phyloP scores from a whole-genome alignment of 37 sponge, comb jelly and placozoan genomes.

The Aplysina aerophoba region DNA sequence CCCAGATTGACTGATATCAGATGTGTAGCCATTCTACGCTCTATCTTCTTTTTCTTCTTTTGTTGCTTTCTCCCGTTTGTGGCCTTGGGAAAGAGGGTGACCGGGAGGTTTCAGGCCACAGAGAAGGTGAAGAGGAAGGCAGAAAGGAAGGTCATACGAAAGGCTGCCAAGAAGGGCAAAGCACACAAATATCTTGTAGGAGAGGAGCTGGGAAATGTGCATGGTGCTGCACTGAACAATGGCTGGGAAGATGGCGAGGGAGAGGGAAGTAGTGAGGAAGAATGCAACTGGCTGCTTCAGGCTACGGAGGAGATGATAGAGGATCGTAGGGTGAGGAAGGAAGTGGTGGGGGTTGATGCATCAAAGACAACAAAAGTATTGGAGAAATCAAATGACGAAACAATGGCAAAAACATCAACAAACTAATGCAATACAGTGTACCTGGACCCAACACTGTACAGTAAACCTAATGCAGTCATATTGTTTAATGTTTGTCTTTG shows the following conservation, averaged over 20 bases:
- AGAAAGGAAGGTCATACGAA: constrained; percentile 48
- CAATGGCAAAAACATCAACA: too few species aligned
- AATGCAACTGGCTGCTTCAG: too few species aligned
- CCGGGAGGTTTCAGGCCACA: constrained; percentile 61
- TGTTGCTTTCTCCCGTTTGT: constrained; percentile 70
- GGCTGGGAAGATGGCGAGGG: not conserved
- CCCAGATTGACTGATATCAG: constrained; percentile 70
- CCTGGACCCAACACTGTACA: too few species aligned
- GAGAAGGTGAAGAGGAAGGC: constrained; percentile 42
- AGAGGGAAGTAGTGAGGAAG: too few species aligned
- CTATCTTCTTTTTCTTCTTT: constrained; percentile 84
- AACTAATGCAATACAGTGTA: too few species aligned
- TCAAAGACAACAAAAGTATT: too few species aligned
- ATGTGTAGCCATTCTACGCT: constrained; percentile 44
- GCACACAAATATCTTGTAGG: constrained; percentile 25
- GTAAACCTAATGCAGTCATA: too few species aligned
- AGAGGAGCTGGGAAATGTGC: not conserved
- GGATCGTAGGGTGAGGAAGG: too few species aligned
- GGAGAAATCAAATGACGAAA: too few species aligned
- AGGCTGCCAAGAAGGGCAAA: constrained; percentile 59
- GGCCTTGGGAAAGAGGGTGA: constrained; percentile 63
- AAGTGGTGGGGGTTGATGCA: too few species aligned
- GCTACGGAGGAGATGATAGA: too few species aligned
- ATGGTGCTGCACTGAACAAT: not conserved
- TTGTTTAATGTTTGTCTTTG: too few species aligned